These are phyloP conservation scores for Ptilorrhoa leucosticta DNA, from an alignment of 2,113 vertebrate species.

Conservation along the genomic window DNA sequence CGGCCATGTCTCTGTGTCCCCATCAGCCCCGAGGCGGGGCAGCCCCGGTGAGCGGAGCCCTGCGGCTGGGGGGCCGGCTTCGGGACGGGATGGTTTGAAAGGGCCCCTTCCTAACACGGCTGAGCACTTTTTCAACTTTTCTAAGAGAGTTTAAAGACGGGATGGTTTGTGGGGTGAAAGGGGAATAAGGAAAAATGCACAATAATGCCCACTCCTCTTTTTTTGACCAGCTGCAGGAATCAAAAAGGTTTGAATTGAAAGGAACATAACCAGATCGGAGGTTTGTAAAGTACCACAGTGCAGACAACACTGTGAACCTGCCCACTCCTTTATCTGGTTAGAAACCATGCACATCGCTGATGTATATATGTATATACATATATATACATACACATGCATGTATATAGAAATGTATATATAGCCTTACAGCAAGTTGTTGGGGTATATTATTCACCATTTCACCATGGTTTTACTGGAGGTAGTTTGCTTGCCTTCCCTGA, in stretches of 20 bases:
- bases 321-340: background rate
- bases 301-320: background rate
- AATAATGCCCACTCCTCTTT: accelerated
- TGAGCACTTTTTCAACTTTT: background rate
- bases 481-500: background rate
- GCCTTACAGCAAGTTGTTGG: background rate
- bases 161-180: background rate
- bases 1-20: accelerated
- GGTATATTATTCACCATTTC: background rate
- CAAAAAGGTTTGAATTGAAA: background rate
- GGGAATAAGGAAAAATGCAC: background rate
- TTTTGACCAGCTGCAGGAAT: background rate
- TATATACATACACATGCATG: background rate
- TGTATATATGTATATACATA: background rate
- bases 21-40: background rate
- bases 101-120: accelerated
- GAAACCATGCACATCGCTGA: background rate
- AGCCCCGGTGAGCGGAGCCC: background rate
- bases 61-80: background rate
- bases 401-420: background rate
- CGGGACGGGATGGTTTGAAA: background rate
- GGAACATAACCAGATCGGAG: background rate
- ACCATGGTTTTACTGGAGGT: background rate
- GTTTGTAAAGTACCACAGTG: background rate
- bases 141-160: background rate